Evolutionary conservation across 2,888 invertebrate genomes (phyloP), one percentile per base, ranked within the genome.

Genomic region (Clistopyga incitator): DNA sequence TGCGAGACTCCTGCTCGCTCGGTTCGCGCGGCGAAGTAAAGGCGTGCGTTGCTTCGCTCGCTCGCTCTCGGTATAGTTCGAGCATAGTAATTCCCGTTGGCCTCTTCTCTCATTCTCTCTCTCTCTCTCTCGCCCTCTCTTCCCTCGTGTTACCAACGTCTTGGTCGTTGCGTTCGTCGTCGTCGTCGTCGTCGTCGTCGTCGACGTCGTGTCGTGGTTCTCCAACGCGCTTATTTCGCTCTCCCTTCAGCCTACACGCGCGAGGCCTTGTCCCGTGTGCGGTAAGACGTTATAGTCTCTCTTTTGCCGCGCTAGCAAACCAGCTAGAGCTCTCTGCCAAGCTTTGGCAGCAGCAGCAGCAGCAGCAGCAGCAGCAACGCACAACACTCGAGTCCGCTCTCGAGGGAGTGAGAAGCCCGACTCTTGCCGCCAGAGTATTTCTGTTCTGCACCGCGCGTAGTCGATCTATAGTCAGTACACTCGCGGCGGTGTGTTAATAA

Each of bases 41-140:
- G 82, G 76, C 67, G 77, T 64, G 47, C 64, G 64, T 79, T 82
- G 64, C 70, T 75, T 78, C 72, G 77, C 59, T 76, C 72, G 67
- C 80, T 80, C 75, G 52, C 78, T 81, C 77, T 50, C 81, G 87
- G 85, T 87, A 87, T 86, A 87, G 86, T 87, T 83, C 74, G 78
- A 86, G 87, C 88, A 88, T 88, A 90, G 89, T 88, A 90, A 90
- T 90, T 91, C 90, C 90, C 89, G 88, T 88, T 90, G 91, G 89
- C 84, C 83, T 88, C 83, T 74, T 61, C 47, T 74, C 70, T 38
- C 72, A n/a, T 79, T 76, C 50, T 56, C 78, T 86, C 85, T 84
- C 72, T 70, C 84, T 81, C 86, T 47, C 38, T 75, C 52, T 54
- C 50, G 42, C 70, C 38, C 65, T 71, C 80, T 50, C 81, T 81